Evolutionary conservation across 2,113 vertebrate species (phyloP), one percentile per base, ranked within the genome.

Genomic region (Microcebus ravelobensis): DNA sequence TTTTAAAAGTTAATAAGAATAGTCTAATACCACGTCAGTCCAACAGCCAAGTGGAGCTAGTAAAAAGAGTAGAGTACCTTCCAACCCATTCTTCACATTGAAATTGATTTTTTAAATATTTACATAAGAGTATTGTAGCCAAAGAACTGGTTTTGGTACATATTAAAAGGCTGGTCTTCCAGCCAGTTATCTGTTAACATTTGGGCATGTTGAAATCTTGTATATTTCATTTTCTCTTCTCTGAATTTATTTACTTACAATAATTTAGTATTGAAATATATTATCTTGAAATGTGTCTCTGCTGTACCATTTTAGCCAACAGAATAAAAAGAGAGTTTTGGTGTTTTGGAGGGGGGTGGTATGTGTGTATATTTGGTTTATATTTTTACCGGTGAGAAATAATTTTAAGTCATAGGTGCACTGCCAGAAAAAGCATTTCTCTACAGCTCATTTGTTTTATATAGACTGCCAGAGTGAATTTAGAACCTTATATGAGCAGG

Each of bases 381-480:
- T 65, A 73, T 45, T 87, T 27, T 96, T 96, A 31, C 83, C 31
- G 55, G n/a, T 91, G 0, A 95, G 67, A 96, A 97, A 57, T 97
- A 91, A 96, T 97, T 98, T 98, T 90, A 92, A 95, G 87, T 96
- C 81, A 5, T 59, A 94, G 73, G 25, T 96, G 61, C 65, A 25
- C 34, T 83, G 87, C 70, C 52, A 87, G 25, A 61, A 84, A 97
- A 82, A 79, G 5, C 73, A 93, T 42, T 98, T 97, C 73, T 98
- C 88, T 48, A 84, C 67, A 97, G 92, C 67, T 97, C 45, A 77
- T 98, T 98, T 97, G 67, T 97, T 98, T 98, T 95, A 95, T 94
- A 34, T 83, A 80, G 91, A 45, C 77, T 96, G 68, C 87, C 63
- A 77, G 77, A 90, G 55, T 96, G 83, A 98, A 96, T 96, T 97